A percentile compares a stretch with the other conserved stretches of the same genome.
Conservation (phyloP, 2,888 invertebrate genomes). For the Scaptomyza cyrtandrae region DNA sequence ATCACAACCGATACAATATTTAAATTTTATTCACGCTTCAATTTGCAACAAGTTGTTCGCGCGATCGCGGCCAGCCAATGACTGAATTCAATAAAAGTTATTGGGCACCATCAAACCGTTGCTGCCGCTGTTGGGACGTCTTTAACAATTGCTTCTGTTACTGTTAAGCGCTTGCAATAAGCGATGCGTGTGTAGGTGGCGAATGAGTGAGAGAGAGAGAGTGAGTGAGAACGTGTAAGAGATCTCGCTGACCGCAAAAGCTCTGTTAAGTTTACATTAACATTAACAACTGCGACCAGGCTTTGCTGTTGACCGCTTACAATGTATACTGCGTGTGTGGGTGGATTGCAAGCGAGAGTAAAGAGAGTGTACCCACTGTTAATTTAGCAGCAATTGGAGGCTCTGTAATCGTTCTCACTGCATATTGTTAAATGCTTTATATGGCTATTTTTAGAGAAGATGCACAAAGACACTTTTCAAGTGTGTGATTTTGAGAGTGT, state of each 20-base stretch:
- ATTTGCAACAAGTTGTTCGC: constrained; percentile 46
- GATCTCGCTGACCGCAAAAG: constrained; percentile 6
- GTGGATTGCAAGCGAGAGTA: not conserved
- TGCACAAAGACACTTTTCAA: constrained; percentile 34
- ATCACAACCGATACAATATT: constrained; percentile 5
- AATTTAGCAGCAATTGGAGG: not conserved
- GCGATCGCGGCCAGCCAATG: constrained; percentile 78
- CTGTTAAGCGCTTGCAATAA: constrained; percentile 32
- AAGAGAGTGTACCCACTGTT: constrained; percentile 19
- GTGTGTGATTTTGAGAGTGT: constrained; percentile 2
- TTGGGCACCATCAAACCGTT: constrained; percentile 61
- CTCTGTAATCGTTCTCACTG: constrained; percentile 21
- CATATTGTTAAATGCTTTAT: constrained; percentile 44
- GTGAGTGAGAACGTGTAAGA: constrained; percentile 2
- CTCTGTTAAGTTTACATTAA: constrained; percentile 31
- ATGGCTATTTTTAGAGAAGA: constrained; percentile 35
- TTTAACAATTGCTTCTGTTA: constrained; percentile 19
- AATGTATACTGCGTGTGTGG: constrained; percentile 7
- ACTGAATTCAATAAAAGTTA: constrained; percentile 78
- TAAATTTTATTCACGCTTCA: constrained; percentile 1
- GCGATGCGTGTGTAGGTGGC: constrained; percentile 50
- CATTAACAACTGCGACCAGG: constrained; percentile 4
- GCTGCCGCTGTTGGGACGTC: constrained; percentile 35
- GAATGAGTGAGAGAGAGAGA: constrained; percentile 5
- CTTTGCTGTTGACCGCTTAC: constrained; percentile 4